Evolutionary conservation across 2,113 vertebrate genomes (phyloP).

Genomic region (Meles meles): DNA sequence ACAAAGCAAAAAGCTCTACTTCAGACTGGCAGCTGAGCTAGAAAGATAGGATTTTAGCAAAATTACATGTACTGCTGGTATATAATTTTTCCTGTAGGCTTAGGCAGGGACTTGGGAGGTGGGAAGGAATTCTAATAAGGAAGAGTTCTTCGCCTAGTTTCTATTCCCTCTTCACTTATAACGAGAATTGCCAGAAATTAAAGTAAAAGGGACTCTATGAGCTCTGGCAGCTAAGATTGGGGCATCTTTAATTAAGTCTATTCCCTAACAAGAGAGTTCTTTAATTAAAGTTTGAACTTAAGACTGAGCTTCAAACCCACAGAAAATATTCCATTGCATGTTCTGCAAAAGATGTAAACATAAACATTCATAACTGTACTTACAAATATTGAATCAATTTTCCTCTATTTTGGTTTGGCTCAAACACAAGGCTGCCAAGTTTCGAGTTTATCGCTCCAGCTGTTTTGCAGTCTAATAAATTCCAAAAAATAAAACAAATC

Average conservation of each 20-base stretch:
- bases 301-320: constrained; percentile 40
- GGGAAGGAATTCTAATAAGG: constrained; percentile 19
- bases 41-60: neutral
- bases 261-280: constrained; percentile 28
- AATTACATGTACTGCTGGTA: neutral
- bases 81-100: neutral
- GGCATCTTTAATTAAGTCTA: constrained; percentile 39
- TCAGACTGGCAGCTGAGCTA: constrained; percentile 6
- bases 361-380: constrained; percentile 59
- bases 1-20: neutral
- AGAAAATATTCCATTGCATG: constrained; percentile 35
- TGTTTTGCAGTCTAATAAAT: constrained; percentile 57
- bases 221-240: constrained; percentile 15
- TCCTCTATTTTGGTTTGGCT: constrained; percentile 54
- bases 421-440: constrained; percentile 40
- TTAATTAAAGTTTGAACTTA: constrained; percentile 60
- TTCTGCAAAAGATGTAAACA: constrained; percentile 55
- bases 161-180: neutral
- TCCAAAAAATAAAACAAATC: constrained; percentile 14
- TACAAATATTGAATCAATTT: constrained; percentile 61
- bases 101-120: neutral
- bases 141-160: neutral
- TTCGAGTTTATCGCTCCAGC: constrained; percentile 56
- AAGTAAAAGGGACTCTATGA: constrained; percentile 35
- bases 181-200: constrained; percentile 28